A percentile compares a stretch with the other conserved stretches of the same genome.
Conservation (phyloP, 2,797 vertebrate species). For the Sebastiscus albofasciatus region DNA sequence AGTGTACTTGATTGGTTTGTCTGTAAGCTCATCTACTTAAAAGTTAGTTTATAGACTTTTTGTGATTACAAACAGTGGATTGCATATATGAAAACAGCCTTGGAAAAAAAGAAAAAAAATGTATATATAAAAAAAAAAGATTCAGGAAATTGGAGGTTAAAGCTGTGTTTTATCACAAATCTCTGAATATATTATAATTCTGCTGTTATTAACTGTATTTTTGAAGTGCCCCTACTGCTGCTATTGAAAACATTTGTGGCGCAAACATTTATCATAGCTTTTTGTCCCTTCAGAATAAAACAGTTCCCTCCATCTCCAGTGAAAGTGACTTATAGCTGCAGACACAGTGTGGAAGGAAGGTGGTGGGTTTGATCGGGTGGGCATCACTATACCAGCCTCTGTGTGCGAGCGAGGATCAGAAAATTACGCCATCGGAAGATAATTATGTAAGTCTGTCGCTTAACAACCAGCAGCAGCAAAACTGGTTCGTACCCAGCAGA, state of each 20-base stretch:
- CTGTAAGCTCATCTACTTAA: neutral
- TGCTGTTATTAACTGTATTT: neutral
- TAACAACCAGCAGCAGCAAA: constrained; percentile 63
- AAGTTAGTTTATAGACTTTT: too few species aligned
- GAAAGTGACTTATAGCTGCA: constrained; percentile 41
- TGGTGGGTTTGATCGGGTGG: constrained; percentile 30
- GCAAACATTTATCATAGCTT: neutral
- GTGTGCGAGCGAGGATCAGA: constrained; percentile 63
- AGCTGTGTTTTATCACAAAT: neutral
- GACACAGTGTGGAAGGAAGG: constrained; percentile 12
- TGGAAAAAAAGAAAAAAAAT: too few species aligned
- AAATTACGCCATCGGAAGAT: constrained; percentile 78
- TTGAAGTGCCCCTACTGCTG: neutral
- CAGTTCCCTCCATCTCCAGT: constrained; percentile 40
- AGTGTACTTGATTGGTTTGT: too few species aligned
- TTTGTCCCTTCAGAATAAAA: neutral
- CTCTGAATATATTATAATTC: neutral
- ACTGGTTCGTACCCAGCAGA: constrained; percentile 50
- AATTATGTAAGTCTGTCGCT: constrained; percentile 81
- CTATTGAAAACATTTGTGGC: neutral
- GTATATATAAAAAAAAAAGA: neutral
- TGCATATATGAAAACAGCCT: too few species aligned
- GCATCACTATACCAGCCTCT: constrained; percentile 13
- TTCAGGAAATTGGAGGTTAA: neutral
- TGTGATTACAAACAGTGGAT: too few species aligned